phyloP scores from a whole-genome alignment of 2,888 invertebrate species.

The Galeopsomyia nigrocyanea region DNA sequence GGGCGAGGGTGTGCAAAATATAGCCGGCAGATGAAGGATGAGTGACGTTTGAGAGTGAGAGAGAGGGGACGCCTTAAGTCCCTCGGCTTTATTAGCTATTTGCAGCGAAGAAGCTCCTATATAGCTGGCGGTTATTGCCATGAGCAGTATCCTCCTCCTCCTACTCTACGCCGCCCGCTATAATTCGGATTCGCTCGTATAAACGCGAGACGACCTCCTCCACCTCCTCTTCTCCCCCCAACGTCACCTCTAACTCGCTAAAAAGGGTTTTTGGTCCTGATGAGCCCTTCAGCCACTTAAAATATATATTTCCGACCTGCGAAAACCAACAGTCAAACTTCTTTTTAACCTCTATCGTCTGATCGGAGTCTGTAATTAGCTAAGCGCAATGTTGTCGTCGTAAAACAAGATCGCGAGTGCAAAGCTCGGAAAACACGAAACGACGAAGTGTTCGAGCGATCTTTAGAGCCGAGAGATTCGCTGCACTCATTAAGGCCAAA shows the following conservation, averaged over 20 bases:
- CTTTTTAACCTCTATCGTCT: constrained; percentile 4
- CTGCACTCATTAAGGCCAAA: constrained; percentile 31
- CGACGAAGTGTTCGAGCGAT: constrained; percentile 22
- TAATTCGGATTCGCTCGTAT: constrained; percentile 37
- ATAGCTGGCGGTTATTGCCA: constrained; percentile 47
- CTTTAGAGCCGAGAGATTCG: constrained; percentile 4
- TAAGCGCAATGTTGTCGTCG: constrained; percentile 18
- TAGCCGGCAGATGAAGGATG: constrained; percentile 37
- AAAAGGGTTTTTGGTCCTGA: constrained; percentile 37
- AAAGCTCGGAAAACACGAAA: constrained; percentile 17
- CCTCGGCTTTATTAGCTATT: constrained; percentile 48
- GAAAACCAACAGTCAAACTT: constrained; percentile 23
- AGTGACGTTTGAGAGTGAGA: constrained; percentile 37
- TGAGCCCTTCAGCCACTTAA: constrained; percentile 30
- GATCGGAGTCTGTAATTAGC: constrained; percentile 21
- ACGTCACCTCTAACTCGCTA: neutral
- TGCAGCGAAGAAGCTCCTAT: constrained; percentile 44
- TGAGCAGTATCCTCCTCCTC: constrained; percentile 8
- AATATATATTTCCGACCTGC: constrained; percentile 6
- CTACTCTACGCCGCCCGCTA: constrained; percentile 5
- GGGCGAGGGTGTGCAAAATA: constrained; percentile 15
- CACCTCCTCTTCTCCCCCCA: neutral
- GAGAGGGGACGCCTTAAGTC: constrained; percentile 18
- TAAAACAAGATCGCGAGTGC: constrained; percentile 11
- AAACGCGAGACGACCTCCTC: constrained; percentile 12